A percentile compares a stretch with the other conserved stretches of the same genome.
Conservation (phyloP, 37 sponge, comb jelly and placozoan genomes). For the Sycon ciliatum region DNA sequence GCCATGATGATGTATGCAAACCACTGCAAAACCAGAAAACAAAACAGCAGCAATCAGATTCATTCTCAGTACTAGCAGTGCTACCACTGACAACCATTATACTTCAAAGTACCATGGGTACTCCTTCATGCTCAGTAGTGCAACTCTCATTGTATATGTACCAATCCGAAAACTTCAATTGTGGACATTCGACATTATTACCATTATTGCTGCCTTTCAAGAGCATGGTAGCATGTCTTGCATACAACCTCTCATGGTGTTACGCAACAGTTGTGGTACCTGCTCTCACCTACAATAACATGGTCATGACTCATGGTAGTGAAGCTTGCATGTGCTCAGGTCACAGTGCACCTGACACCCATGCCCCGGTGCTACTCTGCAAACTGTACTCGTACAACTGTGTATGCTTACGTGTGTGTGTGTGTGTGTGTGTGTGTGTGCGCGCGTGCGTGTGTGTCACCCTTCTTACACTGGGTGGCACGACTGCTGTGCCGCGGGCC, state of each 20-base stretch:
- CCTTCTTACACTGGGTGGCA: background rate
- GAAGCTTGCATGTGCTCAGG: too few species aligned
- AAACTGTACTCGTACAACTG: background rate
- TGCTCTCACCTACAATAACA: too few species aligned
- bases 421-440: constrained; percentile 5
- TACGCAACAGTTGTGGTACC: too few species aligned
- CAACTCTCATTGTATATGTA: background rate
- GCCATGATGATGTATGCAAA: constrained; percentile 44
- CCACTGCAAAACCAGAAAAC: constrained; percentile 26
- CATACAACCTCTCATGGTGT: too few species aligned
- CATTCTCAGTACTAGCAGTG: background rate
- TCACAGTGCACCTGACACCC: background rate
- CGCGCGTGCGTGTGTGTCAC: background rate
- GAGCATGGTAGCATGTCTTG: too few species aligned
- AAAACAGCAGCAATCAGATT: background rate
- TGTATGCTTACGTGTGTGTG: background rate
- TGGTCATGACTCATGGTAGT: too few species aligned
- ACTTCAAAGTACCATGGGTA: background rate
- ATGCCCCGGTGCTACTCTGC: background rate
- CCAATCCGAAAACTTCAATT: too few species aligned
- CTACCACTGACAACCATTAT: background rate
- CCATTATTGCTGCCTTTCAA: too few species aligned
- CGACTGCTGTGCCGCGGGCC: background rate
- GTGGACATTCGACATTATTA: too few species aligned
- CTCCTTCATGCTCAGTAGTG: background rate